These are phyloP conservation scores for Dione vanillae DNA, from an alignment of 2,888 invertebrate species.

Conservation along the genomic window DNA sequence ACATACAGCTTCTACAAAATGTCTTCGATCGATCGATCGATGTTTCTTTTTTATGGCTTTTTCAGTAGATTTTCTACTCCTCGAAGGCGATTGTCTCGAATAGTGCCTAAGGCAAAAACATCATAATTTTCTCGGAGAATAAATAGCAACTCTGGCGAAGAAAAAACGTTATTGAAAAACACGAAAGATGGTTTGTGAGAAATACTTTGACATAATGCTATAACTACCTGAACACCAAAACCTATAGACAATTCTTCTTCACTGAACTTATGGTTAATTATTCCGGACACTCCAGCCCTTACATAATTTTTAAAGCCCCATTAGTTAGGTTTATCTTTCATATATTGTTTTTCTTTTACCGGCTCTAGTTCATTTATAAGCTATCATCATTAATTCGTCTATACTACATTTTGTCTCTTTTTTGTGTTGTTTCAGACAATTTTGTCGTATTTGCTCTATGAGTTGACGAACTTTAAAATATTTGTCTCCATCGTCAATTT, in stretches of 20 bases:
- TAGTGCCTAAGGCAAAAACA: too few relatives aligned
- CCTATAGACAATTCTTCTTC: conserved; percentile 28
- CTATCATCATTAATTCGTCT: conserved; percentile 58
- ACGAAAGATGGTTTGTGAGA: too few relatives aligned
- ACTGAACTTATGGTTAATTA: conserved; percentile 41
- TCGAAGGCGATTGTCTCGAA: conserved; percentile 25
- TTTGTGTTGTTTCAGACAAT: conserved; percentile 41
- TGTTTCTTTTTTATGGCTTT: conserved; percentile 34
- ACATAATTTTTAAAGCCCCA: conserved; percentile 56
- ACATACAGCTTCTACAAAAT: too few relatives aligned
- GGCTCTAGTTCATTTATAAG: conserved; percentile 56
- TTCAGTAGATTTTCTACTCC: conserved; percentile 28
- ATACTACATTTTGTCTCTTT: conserved; percentile 49
- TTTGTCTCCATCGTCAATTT: conserved; percentile 31
- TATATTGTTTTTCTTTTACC: conserved; percentile 53
- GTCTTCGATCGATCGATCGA: too few relatives aligned
- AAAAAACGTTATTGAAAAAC: too few relatives aligned
- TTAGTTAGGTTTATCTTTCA: conserved; percentile 49
- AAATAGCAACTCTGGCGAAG: too few relatives aligned
- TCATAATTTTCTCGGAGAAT: too few relatives aligned
- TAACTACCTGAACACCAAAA: conserved; percentile 28
- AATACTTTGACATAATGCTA: conserved; percentile 28
- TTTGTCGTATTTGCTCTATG: conserved; percentile 24
- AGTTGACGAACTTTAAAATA: conserved; percentile 40
- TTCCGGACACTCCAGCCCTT: conserved; percentile 52